Percentiles rank a stretch among this genome's conserved stretches.
phyloP scores from a whole-genome alignment of 2,888 invertebrate species.

The Lagria hirta region DNA sequence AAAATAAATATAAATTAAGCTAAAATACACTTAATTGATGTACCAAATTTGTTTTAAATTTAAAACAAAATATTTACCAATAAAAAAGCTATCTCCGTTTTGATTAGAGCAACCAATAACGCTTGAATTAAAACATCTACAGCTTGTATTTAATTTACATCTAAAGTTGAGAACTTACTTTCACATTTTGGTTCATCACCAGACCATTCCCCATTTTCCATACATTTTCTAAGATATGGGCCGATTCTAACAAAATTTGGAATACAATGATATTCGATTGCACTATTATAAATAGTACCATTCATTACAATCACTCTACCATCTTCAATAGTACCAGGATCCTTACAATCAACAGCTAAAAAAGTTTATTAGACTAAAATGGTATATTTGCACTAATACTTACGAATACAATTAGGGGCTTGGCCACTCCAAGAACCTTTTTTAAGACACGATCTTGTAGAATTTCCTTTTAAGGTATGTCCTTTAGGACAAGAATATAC shows the following conservation, averaged over 20 bases:
- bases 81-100: no score
- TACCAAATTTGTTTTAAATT: no score
- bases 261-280: conserved; percentile 86
- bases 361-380: conserved; percentile 25
- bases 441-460: conserved; percentile 72
- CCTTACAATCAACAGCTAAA: conserved; percentile 81
- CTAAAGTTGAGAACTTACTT: conserved; percentile 49
- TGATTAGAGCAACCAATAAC: no score
- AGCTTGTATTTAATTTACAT: conserved; percentile 4
- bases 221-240: conserved; percentile 79
- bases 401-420: conserved; percentile 79
- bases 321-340: conserved; percentile 78
- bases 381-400: conserved; percentile 47
- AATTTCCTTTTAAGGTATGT: conserved; percentile 75
- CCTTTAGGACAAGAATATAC: conserved; percentile 84
- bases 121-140: no score
- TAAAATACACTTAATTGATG: no score
- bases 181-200: conserved; percentile 85
- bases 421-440: conserved; percentile 82
- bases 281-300: conserved; percentile 81
- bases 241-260: conserved; percentile 82
- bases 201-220: conserved; percentile 83
- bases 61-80: no score
- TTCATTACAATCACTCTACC: conserved; percentile 85
- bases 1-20: no score